phyloP scores from a whole-genome alignment of 2,888 invertebrate species.

The Lucinisca nassula region DNA sequence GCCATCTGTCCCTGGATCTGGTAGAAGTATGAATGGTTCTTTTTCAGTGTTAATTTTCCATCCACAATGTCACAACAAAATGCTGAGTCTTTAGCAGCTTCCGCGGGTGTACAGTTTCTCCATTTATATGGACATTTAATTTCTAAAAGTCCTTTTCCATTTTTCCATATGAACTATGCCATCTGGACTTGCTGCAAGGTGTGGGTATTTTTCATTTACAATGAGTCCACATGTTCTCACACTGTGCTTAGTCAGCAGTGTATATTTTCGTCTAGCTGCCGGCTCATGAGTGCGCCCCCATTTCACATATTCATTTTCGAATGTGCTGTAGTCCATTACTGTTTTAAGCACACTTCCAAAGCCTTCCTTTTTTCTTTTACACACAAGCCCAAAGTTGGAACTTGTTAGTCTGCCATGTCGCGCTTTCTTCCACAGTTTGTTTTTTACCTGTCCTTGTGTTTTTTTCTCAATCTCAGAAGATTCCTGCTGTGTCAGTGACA shows the following conservation, averaged over 20 bases:
- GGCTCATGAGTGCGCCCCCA: conserved; percentile 26
- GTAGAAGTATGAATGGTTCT: not conserved
- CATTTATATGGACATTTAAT: conserved; percentile 48
- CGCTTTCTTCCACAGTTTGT: not conserved
- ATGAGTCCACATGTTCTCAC: conserved; percentile 42
- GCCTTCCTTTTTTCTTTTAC: not conserved
- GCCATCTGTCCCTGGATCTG: conserved; percentile 19
- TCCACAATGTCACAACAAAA: conserved; percentile 6
- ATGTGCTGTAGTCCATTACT: not conserved
- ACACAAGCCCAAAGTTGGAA: conserved; percentile 26
- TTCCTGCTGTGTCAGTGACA: not conserved
- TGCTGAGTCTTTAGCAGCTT: conserved; percentile 20
- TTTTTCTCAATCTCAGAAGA: conserved; percentile 6
- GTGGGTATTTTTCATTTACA: not conserved
- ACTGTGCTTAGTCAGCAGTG: not conserved
- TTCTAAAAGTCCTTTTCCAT: conserved; percentile 28
- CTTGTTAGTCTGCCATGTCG: conserved; percentile 24
- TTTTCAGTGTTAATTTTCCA: not conserved
- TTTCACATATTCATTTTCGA: conserved; percentile 16
- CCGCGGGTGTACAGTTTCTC: conserved; percentile 25
- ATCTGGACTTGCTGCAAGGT: conserved; percentile 49
- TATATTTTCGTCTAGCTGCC: conserved; percentile 21
- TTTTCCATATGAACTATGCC: conserved; percentile 28
- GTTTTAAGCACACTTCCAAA: not conserved
- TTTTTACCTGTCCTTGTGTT: conserved; percentile 17